phyloP scores from a whole-genome alignment of 2,797 vertebrate genomes.

The Cacajao melanocephalus region DNA sequence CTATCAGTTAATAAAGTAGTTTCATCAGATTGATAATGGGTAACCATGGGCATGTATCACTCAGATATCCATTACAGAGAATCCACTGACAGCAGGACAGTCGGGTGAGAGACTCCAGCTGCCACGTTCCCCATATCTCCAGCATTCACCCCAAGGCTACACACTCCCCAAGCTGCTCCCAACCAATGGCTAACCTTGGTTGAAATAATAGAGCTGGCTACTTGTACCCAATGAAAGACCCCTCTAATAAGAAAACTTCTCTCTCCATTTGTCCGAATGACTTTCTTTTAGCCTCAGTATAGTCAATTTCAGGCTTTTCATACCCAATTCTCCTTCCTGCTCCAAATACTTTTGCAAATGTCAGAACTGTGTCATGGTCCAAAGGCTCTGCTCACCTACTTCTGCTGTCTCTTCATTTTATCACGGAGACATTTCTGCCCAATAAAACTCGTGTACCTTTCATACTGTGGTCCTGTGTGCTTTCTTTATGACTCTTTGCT shows the following conservation, averaged over 20 bases:
- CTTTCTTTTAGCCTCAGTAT: neutral
- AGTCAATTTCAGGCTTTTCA: neutral
- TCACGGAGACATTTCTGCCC: neutral
- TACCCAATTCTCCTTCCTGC: neutral
- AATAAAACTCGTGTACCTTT: neutral
- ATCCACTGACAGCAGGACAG: neutral
- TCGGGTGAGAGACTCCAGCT: neutral
- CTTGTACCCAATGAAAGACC: fast-evolving
- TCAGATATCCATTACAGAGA: neutral
- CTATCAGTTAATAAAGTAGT: neutral
- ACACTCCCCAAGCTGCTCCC: neutral
- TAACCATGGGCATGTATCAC: neutral
- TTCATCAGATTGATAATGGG: neutral
- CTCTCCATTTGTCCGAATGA: neutral
- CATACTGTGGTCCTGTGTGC: neutral
- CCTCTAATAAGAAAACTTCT: neutral
- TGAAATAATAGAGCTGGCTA: neutral
- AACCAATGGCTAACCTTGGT: neutral
- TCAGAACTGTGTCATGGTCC: neutral
- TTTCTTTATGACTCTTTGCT: neutral
- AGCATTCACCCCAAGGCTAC: neutral
- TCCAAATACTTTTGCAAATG: neutral
- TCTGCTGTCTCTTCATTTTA: neutral
- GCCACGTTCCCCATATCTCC: neutral
- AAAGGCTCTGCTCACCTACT: neutral